These are phyloP conservation scores for Microctenopoma steveboyesi DNA, from an alignment of 2,797 vertebrate species.

Conservation along the genomic window DNA sequence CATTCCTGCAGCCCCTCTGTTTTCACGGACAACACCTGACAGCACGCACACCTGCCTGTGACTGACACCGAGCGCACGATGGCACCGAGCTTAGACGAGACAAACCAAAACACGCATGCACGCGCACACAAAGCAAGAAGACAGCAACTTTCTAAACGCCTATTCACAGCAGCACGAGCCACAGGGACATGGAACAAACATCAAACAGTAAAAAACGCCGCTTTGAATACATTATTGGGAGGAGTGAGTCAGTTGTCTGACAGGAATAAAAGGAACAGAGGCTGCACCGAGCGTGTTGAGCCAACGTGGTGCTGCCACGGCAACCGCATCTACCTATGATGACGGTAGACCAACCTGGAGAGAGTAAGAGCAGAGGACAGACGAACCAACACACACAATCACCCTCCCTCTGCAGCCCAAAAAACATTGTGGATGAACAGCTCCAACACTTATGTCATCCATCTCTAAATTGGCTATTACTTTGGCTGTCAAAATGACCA, in stretches of 20 bases:
- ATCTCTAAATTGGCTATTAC: conserved; percentile 69
- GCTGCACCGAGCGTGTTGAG: conserved; percentile 58
- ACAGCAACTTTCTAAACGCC: conserved; percentile 58
- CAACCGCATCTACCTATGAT: conserved; percentile 68
- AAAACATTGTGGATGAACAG: conserved; percentile 45
- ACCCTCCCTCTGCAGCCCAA: conserved; percentile 21
- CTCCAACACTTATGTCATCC: conserved; percentile 60
- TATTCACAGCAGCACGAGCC: conserved; percentile 70
- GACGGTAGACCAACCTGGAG: conserved; percentile 59
- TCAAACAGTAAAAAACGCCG: conserved; percentile 59
- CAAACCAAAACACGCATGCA: conserved; percentile 5
- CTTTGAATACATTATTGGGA: conserved; percentile 60
- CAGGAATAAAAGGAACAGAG: conserved; percentile 59
- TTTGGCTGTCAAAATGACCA: conserved; percentile 62
- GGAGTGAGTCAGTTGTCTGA: conserved; percentile 59
- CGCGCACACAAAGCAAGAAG: not conserved
- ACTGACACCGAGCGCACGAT: conserved; percentile 24
- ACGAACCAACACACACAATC: conserved; percentile 29
- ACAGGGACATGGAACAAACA: conserved; percentile 66
- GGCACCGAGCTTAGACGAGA: conserved; percentile 44
- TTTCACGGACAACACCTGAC: conserved; percentile 36
- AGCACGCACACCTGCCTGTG: conserved; percentile 30
- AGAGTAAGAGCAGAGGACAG: conserved; percentile 47
- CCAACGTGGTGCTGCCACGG: conserved; percentile 74
- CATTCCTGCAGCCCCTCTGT: conserved; percentile 58